phyloP scores from a whole-genome alignment of 2,797 vertebrate genomes.

The Mallotus villosus region DNA sequence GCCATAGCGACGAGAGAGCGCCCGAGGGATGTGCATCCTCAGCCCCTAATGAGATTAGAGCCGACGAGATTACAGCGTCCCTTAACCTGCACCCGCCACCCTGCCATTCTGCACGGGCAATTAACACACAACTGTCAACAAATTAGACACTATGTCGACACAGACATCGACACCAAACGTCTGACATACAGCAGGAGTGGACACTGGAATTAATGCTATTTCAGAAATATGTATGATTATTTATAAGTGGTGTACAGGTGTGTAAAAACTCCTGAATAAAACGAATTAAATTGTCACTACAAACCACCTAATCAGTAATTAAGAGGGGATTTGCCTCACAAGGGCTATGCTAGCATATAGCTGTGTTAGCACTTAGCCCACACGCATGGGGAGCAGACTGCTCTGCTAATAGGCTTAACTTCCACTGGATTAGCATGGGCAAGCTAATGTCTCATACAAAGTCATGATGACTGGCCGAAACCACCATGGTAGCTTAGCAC shows the following conservation, averaged over 20 bases:
- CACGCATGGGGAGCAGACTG: neutral
- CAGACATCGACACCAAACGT: neutral
- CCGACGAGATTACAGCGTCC: constrained; percentile 55
- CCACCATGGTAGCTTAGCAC: neutral
- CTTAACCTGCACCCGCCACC: constrained; percentile 27
- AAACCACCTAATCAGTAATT: too few relatives aligned
- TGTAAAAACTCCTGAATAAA: too few relatives aligned
- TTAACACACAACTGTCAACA: constrained; percentile 3
- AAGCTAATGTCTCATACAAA: constrained; percentile 2
- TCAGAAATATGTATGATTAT: too few relatives aligned
- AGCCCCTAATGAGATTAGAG: constrained; percentile 69
- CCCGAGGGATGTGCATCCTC: constrained; percentile 46
- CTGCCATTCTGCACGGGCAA: constrained; percentile 11
- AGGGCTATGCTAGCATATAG: neutral
- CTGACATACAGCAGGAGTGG: neutral
- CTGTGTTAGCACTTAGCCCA: constrained; percentile 4
- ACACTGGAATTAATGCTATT: neutral
- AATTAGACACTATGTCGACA: neutral
- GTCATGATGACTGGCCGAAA: constrained; percentile 23
- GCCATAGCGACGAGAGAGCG: constrained; percentile 40
- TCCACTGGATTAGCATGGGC: constrained; percentile 47
- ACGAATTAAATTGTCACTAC: too few relatives aligned
- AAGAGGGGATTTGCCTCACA: neutral
- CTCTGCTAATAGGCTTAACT: constrained; percentile 60
- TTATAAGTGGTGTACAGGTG: too few relatives aligned